Evolutionary conservation across 2,888 invertebrate genomes (phyloP), one percentile per base, ranked within the genome.

Genomic region (Drosophila glabriapex): DNA sequence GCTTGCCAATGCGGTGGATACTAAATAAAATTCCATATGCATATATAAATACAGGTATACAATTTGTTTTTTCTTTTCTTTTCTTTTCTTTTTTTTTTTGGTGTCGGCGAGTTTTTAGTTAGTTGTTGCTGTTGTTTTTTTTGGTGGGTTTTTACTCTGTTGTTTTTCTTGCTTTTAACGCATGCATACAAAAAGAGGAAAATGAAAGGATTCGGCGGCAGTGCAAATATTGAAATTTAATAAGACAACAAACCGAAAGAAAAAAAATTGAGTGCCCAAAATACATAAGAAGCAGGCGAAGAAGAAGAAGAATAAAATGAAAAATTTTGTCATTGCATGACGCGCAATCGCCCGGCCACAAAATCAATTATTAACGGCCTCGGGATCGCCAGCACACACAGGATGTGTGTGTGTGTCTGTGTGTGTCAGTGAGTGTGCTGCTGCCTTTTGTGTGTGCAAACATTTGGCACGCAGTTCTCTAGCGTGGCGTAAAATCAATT

Each of bases 311-410:
- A 41, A 52, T 35, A 56, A 41, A 56, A 31, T 37, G 22, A 55
- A 65, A 56, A 70, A 63, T 74, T 37, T 70, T 70, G 74, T 68
- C 73, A 69, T 56, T 54, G 60, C 37, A 39, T 70, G 84, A 78
- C 79, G 76, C 78, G 69, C 80, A 83, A 81, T 90, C 80, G 77
- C 68, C 81, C 81, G 77, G 85, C 91, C 92, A 80, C 91, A 90
- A 91, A 91, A 92, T 92, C 92, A 90, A 92, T 92, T 92, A 91
- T 92, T 67, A 91, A 92, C 91, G 92, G 86, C 63, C 80, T 64
- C 69, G 67, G 64, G 59, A 66, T 72, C 49, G 28, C 56, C 37
- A 56, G 39, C 39, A 28, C 28, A 56, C 14, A 56, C 56, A 56
- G 39, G 56, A 56, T 56, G 28, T 37, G 25, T 37, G 9, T 61